Evolutionary conservation across 2,888 invertebrate genomes (phyloP).

Genomic region (Volucella inflata): DNA sequence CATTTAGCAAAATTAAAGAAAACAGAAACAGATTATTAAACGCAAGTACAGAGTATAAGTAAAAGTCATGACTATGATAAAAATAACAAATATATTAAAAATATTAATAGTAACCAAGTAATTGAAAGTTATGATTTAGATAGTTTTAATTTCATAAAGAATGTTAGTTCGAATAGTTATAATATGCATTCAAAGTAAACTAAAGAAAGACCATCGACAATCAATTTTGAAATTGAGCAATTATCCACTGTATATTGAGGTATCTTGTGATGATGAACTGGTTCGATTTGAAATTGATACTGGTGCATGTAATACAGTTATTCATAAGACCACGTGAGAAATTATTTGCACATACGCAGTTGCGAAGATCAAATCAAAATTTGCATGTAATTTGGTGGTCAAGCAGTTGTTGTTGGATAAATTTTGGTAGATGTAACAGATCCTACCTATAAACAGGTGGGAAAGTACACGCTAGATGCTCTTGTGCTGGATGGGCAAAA

Average conservation of each 20-base stretch:
- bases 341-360: background rate
- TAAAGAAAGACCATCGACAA: background rate
- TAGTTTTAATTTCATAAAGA: conserved; percentile 1
- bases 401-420: too few relatives aligned
- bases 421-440: too few relatives aligned
- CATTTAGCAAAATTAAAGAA: conserved; percentile 1
- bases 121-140: background rate
- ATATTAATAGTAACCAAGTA: background rate
- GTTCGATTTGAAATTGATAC: conserved; percentile 10
- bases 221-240: conserved; percentile 8
- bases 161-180: background rate
- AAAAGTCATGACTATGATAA: background rate
- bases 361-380: background rate
- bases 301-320: conserved; percentile 32
- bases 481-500: too few relatives aligned
- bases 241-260: conserved; percentile 7
- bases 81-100: conserved; percentile 3
- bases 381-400: too few relatives aligned
- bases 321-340: conserved; percentile 2
- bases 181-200: background rate
- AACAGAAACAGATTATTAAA: background rate
- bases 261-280: conserved; percentile 5
- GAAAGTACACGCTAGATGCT: too few relatives aligned
- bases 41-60: too few relatives aligned
- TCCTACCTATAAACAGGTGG: too few relatives aligned